A percentile compares a stretch with the other conserved stretches of the same genome.
Evolutionary conservation across 2,888 invertebrate species (phyloP).

Genomic region (Tenthredo amoena): DNA sequence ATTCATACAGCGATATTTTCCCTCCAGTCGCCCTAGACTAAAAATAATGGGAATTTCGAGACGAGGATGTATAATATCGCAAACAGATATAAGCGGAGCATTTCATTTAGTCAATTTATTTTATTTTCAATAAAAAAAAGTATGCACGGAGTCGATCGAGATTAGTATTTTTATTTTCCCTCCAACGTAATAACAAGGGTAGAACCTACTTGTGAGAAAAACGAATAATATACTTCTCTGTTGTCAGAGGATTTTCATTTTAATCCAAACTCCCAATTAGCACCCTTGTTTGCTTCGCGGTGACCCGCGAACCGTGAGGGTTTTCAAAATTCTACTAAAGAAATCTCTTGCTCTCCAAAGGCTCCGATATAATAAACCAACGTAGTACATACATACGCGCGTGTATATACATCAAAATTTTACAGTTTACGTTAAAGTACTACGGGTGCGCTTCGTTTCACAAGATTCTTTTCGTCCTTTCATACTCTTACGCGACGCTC

Average conservation of each 20-base stretch:
- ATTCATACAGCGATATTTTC: background rate
- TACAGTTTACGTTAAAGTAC: background rate
- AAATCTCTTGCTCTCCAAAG: background rate
- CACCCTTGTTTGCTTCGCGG: slow-evolving; percentile 47
- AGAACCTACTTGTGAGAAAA: background rate
- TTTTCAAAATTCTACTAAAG: slow-evolving; percentile 25
- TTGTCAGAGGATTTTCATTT: slow-evolving; percentile 40
- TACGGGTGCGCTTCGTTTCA: background rate
- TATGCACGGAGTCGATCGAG: background rate
- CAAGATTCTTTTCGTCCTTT: slow-evolving; percentile 26
- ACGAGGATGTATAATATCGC: background rate
- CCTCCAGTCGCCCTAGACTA: background rate
- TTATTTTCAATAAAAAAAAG: background rate
- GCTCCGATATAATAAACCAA: background rate
- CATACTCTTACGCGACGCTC: background rate
- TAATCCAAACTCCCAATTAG: slow-evolving; percentile 50
- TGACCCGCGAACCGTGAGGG: slow-evolving; percentile 40
- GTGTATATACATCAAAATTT: background rate
- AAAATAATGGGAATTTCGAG: background rate
- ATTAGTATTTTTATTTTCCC: background rate
- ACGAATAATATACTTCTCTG: slow-evolving; percentile 29
- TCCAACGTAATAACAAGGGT: background rate
- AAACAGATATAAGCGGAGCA: background rate
- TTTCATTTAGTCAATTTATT: background rate
- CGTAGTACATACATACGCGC: background rate